A percentile compares a stretch with the other conserved stretches of the same genome.
phyloP scores from a whole-genome alignment of 2,888 invertebrate species.

The Ligdia adustata region DNA sequence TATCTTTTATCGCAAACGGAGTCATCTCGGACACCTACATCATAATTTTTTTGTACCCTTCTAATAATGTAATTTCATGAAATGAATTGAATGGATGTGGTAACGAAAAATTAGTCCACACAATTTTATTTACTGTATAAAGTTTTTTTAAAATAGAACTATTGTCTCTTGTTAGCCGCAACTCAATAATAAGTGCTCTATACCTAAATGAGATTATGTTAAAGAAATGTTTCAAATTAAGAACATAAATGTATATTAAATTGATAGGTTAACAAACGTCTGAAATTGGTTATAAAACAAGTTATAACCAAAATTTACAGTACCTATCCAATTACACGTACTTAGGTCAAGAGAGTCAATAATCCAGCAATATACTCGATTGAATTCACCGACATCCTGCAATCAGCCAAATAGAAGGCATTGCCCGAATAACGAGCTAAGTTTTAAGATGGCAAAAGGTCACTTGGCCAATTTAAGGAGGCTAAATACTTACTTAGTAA shows the following conservation, averaged over 20 bases:
- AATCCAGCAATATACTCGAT: constrained; percentile 34
- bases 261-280: too few species aligned
- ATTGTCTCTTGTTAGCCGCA: too few species aligned
- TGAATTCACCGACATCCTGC: constrained; percentile 46
- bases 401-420: constrained; percentile 44
- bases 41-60: constrained; percentile 1
- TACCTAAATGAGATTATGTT: too few species aligned
- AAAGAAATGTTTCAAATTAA: too few species aligned
- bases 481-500: constrained; percentile 40
- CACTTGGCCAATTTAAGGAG: constrained; percentile 65
- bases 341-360: not conserved
- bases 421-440: constrained; percentile 40
- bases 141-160: too few species aligned
- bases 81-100: constrained; percentile 13
- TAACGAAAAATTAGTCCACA: constrained; percentile 20
- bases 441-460: constrained; percentile 52
- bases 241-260: too few species aligned
- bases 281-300: too few species aligned
- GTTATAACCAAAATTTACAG: too few species aligned
- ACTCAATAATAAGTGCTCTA: too few species aligned
- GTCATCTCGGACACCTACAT: constrained; percentile 1
- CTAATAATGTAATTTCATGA: not conserved
- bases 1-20: constrained; percentile 6
- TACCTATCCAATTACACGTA: constrained; percentile 7
- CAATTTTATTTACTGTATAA: too few species aligned